phyloP scores from a whole-genome alignment of 2,113 vertebrate genomes.

The Paracanthobrama guichenoti region DNA sequence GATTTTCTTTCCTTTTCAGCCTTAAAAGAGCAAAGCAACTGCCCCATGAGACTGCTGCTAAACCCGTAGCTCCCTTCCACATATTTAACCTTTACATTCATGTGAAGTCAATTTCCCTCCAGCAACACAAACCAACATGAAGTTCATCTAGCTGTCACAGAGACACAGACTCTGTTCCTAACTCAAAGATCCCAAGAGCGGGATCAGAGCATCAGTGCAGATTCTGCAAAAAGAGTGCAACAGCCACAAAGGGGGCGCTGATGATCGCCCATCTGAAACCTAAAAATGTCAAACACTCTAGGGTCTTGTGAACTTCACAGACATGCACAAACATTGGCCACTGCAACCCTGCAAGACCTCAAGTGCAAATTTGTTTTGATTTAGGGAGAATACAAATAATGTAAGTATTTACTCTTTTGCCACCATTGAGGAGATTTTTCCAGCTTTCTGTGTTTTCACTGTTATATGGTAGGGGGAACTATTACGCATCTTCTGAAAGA shows the following conservation, averaged over 20 bases:
- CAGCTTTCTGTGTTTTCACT: too few relatives aligned
- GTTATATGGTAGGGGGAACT: too few relatives aligned
- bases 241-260: not conserved
- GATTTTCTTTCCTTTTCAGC: conserved; percentile 1
- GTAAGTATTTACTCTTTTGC: too few relatives aligned
- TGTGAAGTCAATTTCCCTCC: conserved; percentile 12
- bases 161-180: not conserved
- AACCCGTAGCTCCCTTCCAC: not conserved
- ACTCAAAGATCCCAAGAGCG: not conserved
- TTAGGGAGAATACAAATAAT: too few relatives aligned
- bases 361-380: too few relatives aligned
- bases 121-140: conserved; percentile 19
- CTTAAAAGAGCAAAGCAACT: not conserved
- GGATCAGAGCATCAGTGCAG: not conserved
- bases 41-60: not conserved
- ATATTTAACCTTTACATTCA: conserved; percentile 38
- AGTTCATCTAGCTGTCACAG: conserved; percentile 7
- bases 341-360: too few relatives aligned
- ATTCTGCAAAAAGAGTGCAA: not conserved
- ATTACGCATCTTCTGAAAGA: too few relatives aligned
- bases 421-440: too few relatives aligned
- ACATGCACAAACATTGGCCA: too few relatives aligned
- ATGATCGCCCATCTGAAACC: not conserved
- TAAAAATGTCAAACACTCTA: not conserved
- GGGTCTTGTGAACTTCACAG: too few relatives aligned